phyloP scores from a whole-genome alignment of 1,140 invertebrate species.

The Cataglyphis hispanica region DNA sequence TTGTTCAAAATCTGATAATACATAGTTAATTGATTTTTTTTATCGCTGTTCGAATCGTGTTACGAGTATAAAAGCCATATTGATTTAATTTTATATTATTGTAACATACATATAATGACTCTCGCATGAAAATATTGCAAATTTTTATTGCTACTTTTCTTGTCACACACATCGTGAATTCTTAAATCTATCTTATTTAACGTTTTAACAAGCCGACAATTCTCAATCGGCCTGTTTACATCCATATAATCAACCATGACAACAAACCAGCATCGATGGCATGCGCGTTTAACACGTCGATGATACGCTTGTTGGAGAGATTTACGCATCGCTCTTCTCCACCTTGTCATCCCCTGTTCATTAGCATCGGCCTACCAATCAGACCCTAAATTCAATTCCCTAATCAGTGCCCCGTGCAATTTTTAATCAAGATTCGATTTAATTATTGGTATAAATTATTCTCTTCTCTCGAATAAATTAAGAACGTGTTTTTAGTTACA shows the following conservation, averaged over 20 bases:
- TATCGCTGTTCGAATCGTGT: background rate
- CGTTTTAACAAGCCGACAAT: constrained; percentile 1
- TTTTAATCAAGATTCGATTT: constrained; percentile 6
- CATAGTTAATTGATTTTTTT: background rate
- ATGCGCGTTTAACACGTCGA: constrained; percentile 8
- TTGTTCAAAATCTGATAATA: background rate
- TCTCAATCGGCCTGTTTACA: constrained; percentile 17
- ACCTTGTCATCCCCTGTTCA: constrained; percentile 31
- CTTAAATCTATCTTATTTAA: constrained; percentile 12
- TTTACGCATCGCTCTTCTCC: constrained; percentile 18
- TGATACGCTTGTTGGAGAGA: constrained; percentile 17
- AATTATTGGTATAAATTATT: background rate
- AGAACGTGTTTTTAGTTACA: background rate
- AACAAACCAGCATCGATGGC: background rate
- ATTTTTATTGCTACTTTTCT: background rate
- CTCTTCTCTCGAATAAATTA: background rate
- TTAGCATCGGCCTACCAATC: constrained; percentile 33
- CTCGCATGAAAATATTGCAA: background rate
- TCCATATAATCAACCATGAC: constrained; percentile 6
- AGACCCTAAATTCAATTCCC: constrained; percentile 23
- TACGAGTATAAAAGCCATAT: background rate
- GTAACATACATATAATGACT: background rate
- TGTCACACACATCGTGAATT: background rate
- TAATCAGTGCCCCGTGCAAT: constrained; percentile 28
- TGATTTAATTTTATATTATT: background rate